A percentile compares a stretch with the other conserved stretches of the same genome.
Evolutionary conservation across 2,888 invertebrate species (phyloP).

Genomic region (Acanthopleura granulata): DNA sequence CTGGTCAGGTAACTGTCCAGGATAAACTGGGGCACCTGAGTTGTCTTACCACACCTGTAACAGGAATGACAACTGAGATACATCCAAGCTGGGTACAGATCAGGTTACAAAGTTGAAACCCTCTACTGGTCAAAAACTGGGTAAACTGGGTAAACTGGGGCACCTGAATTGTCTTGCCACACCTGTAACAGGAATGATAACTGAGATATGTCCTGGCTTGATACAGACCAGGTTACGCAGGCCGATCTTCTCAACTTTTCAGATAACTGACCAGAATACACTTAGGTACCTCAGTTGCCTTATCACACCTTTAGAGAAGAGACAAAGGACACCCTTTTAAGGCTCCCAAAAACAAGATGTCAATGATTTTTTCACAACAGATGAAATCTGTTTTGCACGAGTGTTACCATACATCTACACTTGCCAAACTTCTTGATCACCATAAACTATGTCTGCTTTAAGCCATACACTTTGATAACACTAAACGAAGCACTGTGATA

Average conservation of each 20-base stretch:
- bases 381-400: too few relatives aligned
- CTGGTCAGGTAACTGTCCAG: conserved; percentile 81
- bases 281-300: too few relatives aligned
- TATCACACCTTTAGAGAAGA: too few relatives aligned
- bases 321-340: too few relatives aligned
- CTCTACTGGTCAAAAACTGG: conserved; percentile 74
- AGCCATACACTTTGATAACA: too few relatives aligned
- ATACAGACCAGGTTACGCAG: conserved; percentile 64
- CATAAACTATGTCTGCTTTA: too few relatives aligned
- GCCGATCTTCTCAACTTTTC: conserved; percentile 56
- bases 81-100: conserved; percentile 82
- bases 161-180: conserved; percentile 74
- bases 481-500: too few relatives aligned
- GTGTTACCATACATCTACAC: too few relatives aligned
- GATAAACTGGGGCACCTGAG: conserved; percentile 86
- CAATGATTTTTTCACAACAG: too few relatives aligned
- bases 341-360: too few relatives aligned
- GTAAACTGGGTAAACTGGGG: conserved; percentile 90
- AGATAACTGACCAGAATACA: conserved; percentile 87
- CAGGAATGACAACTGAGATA: conserved; percentile 81
- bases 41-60: conserved; percentile 67
- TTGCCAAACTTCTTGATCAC: too few relatives aligned
- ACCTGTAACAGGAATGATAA: conserved; percentile 73
- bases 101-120: conserved; percentile 54
- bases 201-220: conserved; percentile 93